Percentiles rank a stretch among this genome's conserved stretches.
Evolutionary conservation across 2,888 invertebrate species (phyloP).

Genomic region (Herminia tarsipennalis): DNA sequence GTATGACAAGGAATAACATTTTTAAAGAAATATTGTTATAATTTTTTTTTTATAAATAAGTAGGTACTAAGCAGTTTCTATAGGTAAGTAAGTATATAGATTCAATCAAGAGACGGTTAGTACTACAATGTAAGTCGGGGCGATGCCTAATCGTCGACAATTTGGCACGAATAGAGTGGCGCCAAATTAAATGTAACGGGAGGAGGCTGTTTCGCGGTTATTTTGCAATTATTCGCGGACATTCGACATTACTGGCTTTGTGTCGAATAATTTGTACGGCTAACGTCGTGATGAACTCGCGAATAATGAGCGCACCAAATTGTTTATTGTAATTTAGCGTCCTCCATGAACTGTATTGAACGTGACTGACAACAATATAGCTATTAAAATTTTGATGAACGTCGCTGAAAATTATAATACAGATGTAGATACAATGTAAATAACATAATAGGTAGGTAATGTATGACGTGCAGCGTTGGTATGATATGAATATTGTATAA

Average conservation of each 20-base stretch:
- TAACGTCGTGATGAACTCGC: slow-evolving; percentile 75
- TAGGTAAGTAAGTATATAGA: too few species aligned
- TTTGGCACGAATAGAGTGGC: slow-evolving; percentile 67
- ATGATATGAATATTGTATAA: not conserved
- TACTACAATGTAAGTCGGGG: slow-evolving; percentile 40
- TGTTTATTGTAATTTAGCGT: slow-evolving; percentile 81
- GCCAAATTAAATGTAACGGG: slow-evolving; percentile 75
- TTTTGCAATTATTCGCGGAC: slow-evolving; percentile 80
- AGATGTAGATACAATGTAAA: slow-evolving; percentile 44
- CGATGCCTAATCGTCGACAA: slow-evolving; percentile 56
- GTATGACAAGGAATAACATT: too few species aligned
- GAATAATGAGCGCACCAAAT: slow-evolving; percentile 78
- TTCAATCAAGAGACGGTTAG: slow-evolving; percentile 25
- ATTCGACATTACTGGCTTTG: slow-evolving; percentile 78
- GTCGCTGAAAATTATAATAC: slow-evolving; percentile 48
- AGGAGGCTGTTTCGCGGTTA: slow-evolving; percentile 75
- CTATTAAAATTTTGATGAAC: slow-evolving; percentile 69
- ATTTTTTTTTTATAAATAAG: too few species aligned
- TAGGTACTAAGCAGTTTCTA: too few species aligned
- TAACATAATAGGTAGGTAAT: slow-evolving; percentile 35
- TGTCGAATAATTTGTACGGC: slow-evolving; percentile 76
- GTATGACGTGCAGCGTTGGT: slow-evolving; percentile 8
- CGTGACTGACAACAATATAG: slow-evolving; percentile 77
- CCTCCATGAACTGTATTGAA: slow-evolving; percentile 71
- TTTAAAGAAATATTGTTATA: too few species aligned